Conservation (phyloP, 2,797 vertebrate genomes). For the Liasis olivaceus region DNA sequence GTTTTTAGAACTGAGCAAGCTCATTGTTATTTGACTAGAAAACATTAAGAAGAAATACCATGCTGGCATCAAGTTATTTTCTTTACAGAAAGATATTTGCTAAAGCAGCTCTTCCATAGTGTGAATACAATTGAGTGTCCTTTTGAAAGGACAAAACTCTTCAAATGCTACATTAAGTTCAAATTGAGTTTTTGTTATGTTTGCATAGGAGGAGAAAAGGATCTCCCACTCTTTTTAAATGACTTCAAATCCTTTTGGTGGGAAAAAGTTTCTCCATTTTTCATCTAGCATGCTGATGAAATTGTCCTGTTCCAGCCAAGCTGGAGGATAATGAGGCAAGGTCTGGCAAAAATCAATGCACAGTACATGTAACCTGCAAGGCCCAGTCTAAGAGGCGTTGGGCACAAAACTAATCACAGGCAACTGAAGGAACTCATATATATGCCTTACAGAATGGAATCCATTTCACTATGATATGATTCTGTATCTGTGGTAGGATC, state of each 20-base stretch:
- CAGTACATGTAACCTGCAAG: no score
- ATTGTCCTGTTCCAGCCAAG: not conserved
- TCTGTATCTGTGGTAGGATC: not conserved
- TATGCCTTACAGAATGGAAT: not conserved
- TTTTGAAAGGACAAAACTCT: constrained; percentile 53
- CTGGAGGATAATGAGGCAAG: not conserved
- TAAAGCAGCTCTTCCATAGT: constrained; percentile 48
- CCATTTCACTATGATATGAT: not conserved
- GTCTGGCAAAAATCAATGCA: not conserved
- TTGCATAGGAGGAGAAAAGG: not conserved
- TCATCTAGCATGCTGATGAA: not conserved
- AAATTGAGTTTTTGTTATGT: constrained; percentile 58
- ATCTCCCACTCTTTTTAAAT: not conserved
- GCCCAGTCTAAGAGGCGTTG: not conserved
- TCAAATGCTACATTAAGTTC: constrained; percentile 63
- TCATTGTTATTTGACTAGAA: constrained; percentile 57
- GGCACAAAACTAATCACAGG: not conserved
- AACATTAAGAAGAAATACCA: constrained; percentile 42
- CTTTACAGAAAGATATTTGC: constrained; percentile 49
- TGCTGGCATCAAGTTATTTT: constrained; percentile 59
- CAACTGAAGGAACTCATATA: not conserved
- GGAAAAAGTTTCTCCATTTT: not conserved
- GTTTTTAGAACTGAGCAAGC: constrained; percentile 54
- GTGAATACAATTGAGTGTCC: constrained; percentile 53
- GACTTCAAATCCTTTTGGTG: not conserved